Conservation (phyloP, 2,888 invertebrate genomes). For the Volucella bombylans region DNA sequence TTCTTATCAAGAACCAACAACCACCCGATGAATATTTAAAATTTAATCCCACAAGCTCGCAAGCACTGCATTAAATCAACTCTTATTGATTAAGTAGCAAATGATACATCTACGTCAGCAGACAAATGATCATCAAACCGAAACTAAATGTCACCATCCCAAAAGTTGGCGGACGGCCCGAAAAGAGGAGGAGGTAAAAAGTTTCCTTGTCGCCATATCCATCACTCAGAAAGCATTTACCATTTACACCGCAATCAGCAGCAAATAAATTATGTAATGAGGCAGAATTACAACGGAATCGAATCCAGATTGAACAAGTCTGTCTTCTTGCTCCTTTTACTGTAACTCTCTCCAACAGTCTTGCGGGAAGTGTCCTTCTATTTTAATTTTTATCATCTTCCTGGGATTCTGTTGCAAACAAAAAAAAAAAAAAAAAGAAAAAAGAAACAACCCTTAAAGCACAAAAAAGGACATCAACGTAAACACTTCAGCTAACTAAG, state of each 20-base stretch:
- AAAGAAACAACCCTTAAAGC: conserved; percentile 29
- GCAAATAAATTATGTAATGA: conserved; percentile 71
- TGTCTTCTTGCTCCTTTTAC: neutral
- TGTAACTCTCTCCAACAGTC: too few relatives aligned
- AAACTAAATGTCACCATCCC: conserved; percentile 42
- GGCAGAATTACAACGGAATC: conserved; percentile 66
- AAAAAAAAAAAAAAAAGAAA: neutral
- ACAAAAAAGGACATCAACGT: conserved; percentile 50
- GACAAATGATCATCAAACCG: conserved; percentile 38
- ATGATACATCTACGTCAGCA: conserved; percentile 59
- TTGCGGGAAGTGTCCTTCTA: neutral
- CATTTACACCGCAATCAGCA: conserved; percentile 64
- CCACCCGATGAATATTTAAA: conserved; percentile 12
- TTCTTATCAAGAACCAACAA: too few relatives aligned
- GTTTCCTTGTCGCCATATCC: neutral
- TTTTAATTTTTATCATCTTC: conserved; percentile 40
- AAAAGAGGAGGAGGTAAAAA: too few relatives aligned
- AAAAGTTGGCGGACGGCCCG: neutral
- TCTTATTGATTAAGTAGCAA: conserved; percentile 59
- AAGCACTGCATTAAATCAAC: conserved; percentile 32
- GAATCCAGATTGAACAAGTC: conserved; percentile 58
- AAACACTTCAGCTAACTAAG: conserved; percentile 65
- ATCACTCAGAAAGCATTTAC: conserved; percentile 47
- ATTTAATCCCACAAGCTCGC: conserved; percentile 4
- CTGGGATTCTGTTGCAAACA: too few relatives aligned